A percentile compares a stretch with the other conserved stretches of the same genome.
Conservation (phyloP, 2,888 invertebrate species). For the Orthosia cruda region DNA sequence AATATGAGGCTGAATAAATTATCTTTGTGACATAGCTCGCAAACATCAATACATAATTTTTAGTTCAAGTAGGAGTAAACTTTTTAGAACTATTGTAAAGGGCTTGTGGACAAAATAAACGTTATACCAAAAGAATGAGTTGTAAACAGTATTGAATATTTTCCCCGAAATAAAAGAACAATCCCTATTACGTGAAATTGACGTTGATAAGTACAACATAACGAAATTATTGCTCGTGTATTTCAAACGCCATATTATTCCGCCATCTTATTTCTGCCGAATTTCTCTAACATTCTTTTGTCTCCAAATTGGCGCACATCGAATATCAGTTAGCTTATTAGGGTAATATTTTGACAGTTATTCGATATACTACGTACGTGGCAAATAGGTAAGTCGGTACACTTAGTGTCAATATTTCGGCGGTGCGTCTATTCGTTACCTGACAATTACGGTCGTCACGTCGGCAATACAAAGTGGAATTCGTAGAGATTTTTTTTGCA, state of each 20-base stretch:
- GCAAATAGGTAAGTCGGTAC: conserved; percentile 31
- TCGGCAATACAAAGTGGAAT: conserved; percentile 63
- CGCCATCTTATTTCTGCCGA: conserved; percentile 42
- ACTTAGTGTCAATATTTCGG: conserved; percentile 64
- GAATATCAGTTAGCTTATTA: conserved; percentile 57
- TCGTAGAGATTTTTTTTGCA: conserved; percentile 59
- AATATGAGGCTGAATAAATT: conserved; percentile 64
- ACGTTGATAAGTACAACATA: conserved; percentile 37
- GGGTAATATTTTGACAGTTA: conserved; percentile 62
- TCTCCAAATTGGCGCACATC: conserved; percentile 55
- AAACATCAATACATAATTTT: conserved; percentile 54
- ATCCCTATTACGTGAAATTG: conserved; percentile 32
- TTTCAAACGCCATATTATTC: conserved; percentile 46
- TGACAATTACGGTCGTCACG: conserved; percentile 69
- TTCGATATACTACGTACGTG: conserved; percentile 53
- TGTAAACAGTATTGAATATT: conserved; percentile 4
- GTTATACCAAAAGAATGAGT: not conserved
- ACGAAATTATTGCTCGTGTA: conserved; percentile 43
- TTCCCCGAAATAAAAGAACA: conserved; percentile 13
- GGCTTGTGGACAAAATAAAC: not conserved
- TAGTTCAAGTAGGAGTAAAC: conserved; percentile 19
- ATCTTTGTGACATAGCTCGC: conserved; percentile 47
- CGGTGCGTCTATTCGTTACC: conserved; percentile 65
- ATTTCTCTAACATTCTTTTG: conserved; percentile 48
- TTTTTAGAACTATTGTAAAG: conserved; percentile 20